Percentiles rank a stretch among this genome's conserved stretches.
Conservation (phyloP, 1,140 invertebrate species). For the Listronotus oregonensis region DNA sequence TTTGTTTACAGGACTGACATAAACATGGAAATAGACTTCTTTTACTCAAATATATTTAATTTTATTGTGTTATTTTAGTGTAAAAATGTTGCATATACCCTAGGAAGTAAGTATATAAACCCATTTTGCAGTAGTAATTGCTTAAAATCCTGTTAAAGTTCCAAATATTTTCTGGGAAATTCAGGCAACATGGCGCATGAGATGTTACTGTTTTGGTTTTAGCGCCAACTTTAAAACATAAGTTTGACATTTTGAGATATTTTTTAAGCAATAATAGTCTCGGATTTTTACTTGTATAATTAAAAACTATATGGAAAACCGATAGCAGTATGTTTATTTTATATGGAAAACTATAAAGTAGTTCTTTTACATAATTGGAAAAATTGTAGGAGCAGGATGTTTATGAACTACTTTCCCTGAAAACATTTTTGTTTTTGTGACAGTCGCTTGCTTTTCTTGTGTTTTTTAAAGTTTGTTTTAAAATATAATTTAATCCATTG, state of each 20-base stretch:
- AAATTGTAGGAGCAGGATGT: background rate
- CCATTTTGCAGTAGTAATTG: conserved; percentile 1
- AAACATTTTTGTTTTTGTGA: background rate
- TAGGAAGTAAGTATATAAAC: conserved; percentile 31
- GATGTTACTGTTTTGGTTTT: conserved; percentile 40
- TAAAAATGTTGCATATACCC: conserved; percentile 30
- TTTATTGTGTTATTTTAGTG: conserved; percentile 33
- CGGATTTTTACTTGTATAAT: too few relatives aligned
- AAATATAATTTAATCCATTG: too few relatives aligned
- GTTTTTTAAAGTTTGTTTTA: too few relatives aligned
- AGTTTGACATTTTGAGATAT: too few relatives aligned
- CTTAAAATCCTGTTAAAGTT: conserved; percentile 5
- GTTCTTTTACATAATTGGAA: conserved; percentile 1
- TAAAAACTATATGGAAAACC: too few relatives aligned
- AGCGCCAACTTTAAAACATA: conserved; percentile 45
- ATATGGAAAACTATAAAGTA: too few relatives aligned
- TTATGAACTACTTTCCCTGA: background rate
- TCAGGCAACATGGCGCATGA: conserved; percentile 38
- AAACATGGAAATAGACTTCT: conserved; percentile 52
- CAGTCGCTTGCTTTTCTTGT: too few relatives aligned
- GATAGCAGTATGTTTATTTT: too few relatives aligned
- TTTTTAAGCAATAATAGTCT: too few relatives aligned
- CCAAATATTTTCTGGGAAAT: conserved; percentile 19
- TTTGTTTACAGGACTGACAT: conserved; percentile 49
- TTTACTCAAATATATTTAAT: conserved; percentile 34